Evolutionary conservation across 2,888 invertebrate genomes (phyloP).

Genomic region (Drosophila longiperda): DNA sequence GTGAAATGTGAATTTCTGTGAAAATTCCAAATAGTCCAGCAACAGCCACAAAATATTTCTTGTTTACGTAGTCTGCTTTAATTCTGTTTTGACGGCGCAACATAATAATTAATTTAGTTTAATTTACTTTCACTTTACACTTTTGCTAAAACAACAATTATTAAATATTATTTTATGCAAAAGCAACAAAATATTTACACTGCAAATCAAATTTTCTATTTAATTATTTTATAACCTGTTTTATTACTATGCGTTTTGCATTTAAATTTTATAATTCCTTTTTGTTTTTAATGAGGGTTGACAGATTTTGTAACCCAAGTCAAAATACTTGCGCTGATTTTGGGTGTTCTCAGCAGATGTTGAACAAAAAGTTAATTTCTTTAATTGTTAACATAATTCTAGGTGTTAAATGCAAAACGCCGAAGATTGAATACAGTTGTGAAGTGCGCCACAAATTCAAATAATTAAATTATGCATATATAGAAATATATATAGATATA

Average conservation of each 20-base stretch:
- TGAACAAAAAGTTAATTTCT: not conserved
- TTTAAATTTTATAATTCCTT: not conserved
- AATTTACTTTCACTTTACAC: not conserved
- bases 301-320: not conserved
- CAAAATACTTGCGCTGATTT: not conserved
- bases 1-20: not conserved
- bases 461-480: not conserved
- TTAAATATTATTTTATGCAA: not conserved
- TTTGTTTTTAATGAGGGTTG: not conserved
- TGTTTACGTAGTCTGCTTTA: not conserved
- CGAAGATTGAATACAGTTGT: not conserved
- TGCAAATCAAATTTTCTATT: not conserved
- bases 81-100: not conserved
- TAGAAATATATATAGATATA: no score
- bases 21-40: not conserved
- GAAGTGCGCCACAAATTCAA: not conserved
- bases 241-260: not conserved
- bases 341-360: not conserved
- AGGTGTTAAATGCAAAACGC: not conserved
- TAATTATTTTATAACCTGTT: not conserved
- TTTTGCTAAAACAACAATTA: not conserved
- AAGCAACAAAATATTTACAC: not conserved
- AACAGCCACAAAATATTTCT: not conserved
- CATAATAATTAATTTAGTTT: not conserved
- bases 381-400: not conserved